These are phyloP conservation scores for Eidolon helvum DNA, from an alignment of 2,113 vertebrate species.

Conservation along the genomic window DNA sequence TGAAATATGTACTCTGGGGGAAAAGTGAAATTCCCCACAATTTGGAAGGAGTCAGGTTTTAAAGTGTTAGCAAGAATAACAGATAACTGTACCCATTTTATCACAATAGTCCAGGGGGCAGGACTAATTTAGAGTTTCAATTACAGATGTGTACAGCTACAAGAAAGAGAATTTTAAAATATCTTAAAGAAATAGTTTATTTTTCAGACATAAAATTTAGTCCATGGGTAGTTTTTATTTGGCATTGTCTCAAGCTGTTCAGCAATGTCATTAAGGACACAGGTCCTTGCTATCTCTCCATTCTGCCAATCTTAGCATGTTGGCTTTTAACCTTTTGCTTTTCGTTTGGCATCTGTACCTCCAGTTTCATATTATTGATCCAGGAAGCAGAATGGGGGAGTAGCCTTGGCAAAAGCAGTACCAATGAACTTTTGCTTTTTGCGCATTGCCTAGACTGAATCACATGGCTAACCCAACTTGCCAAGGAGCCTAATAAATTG, in stretches of 20 bases:
- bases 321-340: neutral
- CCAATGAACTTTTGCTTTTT: neutral
- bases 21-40: neutral
- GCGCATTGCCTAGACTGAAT: neutral
- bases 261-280: neutral
- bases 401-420: neutral
- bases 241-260: neutral
- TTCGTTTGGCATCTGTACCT: neutral
- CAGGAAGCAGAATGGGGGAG: neutral
- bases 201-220: neutral
- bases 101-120: neutral
- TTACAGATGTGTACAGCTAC: neutral
- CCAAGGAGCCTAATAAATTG: neutral
- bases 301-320: neutral
- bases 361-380: neutral
- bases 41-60: neutral
- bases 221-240: neutral
- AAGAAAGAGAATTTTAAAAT: neutral
- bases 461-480: neutral
- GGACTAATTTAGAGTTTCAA: neutral
- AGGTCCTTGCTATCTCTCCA: neutral
- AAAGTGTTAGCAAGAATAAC: neutral
- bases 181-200: neutral
- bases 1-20: neutral
- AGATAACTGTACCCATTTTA: neutral